A percentile compares a stretch with the other conserved stretches of the same genome.
Evolutionary conservation across 2,888 invertebrate genomes (phyloP).

Genomic region (Synanthedon formicaeformis): DNA sequence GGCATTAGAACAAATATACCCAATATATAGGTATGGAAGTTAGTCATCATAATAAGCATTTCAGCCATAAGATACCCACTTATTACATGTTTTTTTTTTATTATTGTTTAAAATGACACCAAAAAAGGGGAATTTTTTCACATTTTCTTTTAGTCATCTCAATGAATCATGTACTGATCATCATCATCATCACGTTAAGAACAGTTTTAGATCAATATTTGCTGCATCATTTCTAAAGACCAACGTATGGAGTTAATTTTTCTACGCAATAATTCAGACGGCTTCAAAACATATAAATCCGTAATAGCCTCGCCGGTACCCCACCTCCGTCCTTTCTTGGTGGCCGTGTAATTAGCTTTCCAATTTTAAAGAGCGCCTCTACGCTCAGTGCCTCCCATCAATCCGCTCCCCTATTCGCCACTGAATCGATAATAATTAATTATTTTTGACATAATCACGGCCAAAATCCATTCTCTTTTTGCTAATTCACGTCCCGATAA

Average conservation of each 20-base stretch:
- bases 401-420: constrained; percentile 52
- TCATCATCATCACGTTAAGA: too few species aligned
- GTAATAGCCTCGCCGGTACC: constrained; percentile 29
- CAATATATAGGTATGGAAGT: too few species aligned
- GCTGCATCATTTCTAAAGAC: not conserved
- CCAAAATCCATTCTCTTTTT: constrained; percentile 75
- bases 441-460: constrained; percentile 79
- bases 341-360: constrained; percentile 60
- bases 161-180: too few species aligned
- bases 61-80: too few species aligned
- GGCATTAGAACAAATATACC: too few species aligned
- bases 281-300: not conserved
- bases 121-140: too few species aligned
- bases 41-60: too few species aligned
- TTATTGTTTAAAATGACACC: too few species aligned
- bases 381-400: constrained; percentile 46
- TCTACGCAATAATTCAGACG: too few species aligned
- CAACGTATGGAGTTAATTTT: too few species aligned
- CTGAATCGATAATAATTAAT: constrained; percentile 78
- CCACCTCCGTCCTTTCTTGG: constrained; percentile 27
- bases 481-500: constrained; percentile 77
- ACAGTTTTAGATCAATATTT: not conserved
- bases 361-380: constrained; percentile 56
- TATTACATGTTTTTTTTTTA: too few species aligned
- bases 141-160: too few species aligned